Evolutionary conservation across 2,888 invertebrate species (phyloP).

Genomic region (Hanleya hanleyi): DNA sequence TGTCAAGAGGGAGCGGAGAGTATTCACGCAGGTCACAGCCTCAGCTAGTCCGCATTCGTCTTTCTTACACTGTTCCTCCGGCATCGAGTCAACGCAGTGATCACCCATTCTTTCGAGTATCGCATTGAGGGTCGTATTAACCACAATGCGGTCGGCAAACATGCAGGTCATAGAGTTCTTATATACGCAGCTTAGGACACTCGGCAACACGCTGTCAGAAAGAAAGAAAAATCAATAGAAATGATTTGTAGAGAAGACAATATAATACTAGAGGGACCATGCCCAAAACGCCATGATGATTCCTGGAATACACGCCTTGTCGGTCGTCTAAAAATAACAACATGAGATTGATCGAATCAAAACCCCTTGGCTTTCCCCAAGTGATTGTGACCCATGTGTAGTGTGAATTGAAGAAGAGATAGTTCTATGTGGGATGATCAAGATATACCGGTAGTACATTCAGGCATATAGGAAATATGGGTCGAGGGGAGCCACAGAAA

Average conservation of each 20-base stretch:
- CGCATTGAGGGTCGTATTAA: neutral
- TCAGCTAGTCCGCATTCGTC: neutral
- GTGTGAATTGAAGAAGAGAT: too few relatives aligned
- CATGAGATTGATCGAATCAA: too few relatives aligned
- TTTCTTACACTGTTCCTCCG: neutral
- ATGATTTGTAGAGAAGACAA: neutral
- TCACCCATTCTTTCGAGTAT: neutral
- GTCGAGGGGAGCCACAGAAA: too few relatives aligned
- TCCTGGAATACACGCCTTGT: too few relatives aligned
- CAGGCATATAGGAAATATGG: too few relatives aligned
- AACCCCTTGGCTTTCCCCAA: too few relatives aligned
- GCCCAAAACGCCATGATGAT: too few relatives aligned
- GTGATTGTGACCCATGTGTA: too few relatives aligned
- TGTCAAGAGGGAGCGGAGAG: neutral
- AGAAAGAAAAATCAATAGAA: neutral
- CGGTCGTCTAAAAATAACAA: too few relatives aligned
- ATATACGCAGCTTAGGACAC: neutral
- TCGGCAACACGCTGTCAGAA: neutral
- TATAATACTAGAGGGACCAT: too few relatives aligned
- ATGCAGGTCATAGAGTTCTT: neutral
- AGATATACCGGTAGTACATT: too few relatives aligned
- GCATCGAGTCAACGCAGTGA: neutral
- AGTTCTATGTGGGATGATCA: too few relatives aligned
- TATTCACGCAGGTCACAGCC: neutral
- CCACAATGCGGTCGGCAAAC: neutral